These are phyloP conservation scores for Brachionus calyciflorus DNA, from an alignment of 1,140 invertebrate genomes.

Conservation along the genomic window DNA sequence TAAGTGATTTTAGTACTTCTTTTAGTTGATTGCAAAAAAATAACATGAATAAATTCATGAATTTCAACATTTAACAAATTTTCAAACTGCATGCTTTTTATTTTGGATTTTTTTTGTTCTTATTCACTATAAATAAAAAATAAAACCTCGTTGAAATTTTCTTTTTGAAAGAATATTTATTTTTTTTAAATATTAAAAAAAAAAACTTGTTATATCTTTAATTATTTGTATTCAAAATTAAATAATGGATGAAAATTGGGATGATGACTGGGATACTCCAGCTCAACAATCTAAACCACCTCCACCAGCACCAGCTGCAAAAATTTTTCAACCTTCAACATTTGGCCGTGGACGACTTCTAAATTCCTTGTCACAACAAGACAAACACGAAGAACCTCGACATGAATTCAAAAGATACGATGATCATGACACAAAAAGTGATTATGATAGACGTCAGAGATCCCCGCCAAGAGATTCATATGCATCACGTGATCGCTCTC, in stretches of 20 bases:
- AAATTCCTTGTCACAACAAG: background rate
- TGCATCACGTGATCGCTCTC: background rate
- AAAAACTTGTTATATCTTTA: too few relatives aligned
- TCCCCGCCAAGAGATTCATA: background rate
- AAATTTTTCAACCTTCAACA: too few relatives aligned
- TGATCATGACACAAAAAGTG: background rate
- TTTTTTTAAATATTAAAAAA: background rate
- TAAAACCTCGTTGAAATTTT: too few relatives aligned
- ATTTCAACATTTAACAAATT: too few relatives aligned
- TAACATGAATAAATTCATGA: too few relatives aligned
- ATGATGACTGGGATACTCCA: slow-evolving; percentile 12
- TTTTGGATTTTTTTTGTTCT: too few relatives aligned
- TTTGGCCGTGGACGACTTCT: background rate
- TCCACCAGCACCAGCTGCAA: background rate
- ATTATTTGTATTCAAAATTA: too few relatives aligned
- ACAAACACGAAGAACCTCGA: slow-evolving; percentile 16
- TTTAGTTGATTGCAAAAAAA: too few relatives aligned
- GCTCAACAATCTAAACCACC: background rate
- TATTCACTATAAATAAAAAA: too few relatives aligned
- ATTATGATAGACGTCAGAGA: background rate
- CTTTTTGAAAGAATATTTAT: too few relatives aligned
- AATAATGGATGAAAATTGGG: slow-evolving; percentile 47
- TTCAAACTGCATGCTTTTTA: too few relatives aligned
- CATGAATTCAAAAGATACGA: background rate
- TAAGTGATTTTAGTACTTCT: too few relatives aligned